Percentiles rank a stretch among this genome's conserved stretches.
phyloP scores from a whole-genome alignment of 2,113 vertebrate species.

The Euleptes europaea region DNA sequence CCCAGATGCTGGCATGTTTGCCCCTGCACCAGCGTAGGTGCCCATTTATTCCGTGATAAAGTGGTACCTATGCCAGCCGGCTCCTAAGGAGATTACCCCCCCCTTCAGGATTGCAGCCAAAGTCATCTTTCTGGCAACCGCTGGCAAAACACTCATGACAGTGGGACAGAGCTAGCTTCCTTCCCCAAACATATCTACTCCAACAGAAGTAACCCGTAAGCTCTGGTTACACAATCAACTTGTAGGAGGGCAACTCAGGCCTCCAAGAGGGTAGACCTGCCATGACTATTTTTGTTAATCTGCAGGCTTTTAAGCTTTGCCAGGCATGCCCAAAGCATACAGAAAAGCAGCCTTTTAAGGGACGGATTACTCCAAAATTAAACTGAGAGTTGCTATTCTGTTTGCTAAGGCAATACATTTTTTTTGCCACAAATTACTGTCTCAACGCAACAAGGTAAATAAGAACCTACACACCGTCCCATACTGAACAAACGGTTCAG shows the following conservation, averaged over 20 bases:
- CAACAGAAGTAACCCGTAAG: background rate
- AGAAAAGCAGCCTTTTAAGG: background rate
- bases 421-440: background rate
- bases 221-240: background rate
- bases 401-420: background rate
- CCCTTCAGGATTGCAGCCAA: too few species aligned
- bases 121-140: background rate
- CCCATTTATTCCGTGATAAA: too few species aligned
- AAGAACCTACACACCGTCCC: background rate
- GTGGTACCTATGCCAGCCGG: too few species aligned
- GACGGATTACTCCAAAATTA: constrained; percentile 13
- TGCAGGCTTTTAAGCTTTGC: constrained; percentile 4
- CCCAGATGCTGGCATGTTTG: too few species aligned
- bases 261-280: background rate
- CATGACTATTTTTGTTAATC: constrained; percentile 22
- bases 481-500: background rate
- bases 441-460: background rate
- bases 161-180: background rate
- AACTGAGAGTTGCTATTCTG: background rate
- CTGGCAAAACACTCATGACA: background rate
- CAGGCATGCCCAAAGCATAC: constrained; percentile 1
- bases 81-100: too few species aligned
- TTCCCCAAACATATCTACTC: background rate
- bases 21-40: too few species aligned
- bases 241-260: background rate